phyloP scores from a whole-genome alignment of 2,888 invertebrate species.

The Ormyrus thymus region DNA sequence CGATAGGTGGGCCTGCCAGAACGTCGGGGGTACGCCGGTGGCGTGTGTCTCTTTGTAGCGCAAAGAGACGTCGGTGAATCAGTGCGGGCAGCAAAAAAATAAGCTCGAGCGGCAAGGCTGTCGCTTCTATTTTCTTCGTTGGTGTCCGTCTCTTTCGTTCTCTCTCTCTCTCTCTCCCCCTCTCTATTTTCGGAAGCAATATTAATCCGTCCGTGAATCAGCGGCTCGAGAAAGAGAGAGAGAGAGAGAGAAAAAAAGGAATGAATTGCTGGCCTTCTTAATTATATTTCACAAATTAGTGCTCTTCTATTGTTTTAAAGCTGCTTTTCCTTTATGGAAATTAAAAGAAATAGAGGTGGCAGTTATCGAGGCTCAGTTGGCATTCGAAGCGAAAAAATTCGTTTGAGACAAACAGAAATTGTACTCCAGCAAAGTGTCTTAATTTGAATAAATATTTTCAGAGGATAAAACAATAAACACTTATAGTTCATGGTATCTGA shows the following conservation, averaged over 20 bases:
- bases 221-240: background rate
- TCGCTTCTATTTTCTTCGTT: slow-evolving; percentile 37
- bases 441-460: slow-evolving; percentile 28
- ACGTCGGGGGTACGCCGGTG: no score
- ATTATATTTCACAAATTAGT: no score
- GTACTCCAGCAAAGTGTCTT: background rate
- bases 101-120: background rate
- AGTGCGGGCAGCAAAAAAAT: background rate
- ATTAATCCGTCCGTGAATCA: slow-evolving; percentile 3
- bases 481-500: no score
- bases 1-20: no score
- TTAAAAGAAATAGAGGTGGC: no score
- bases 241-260: background rate
- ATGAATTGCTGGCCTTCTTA: no score
- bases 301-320: no score
- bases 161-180: background rate
- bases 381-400: no score
- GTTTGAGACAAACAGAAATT: no score
- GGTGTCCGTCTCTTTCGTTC: background rate
- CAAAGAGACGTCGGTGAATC: background rate
- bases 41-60: background rate
- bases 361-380: no score
- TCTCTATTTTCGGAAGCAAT: background rate
- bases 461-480: slow-evolving; percentile 2
- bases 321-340: no score